phyloP scores from a whole-genome alignment of 2,113 vertebrate species.

The Pitta sordida region DNA sequence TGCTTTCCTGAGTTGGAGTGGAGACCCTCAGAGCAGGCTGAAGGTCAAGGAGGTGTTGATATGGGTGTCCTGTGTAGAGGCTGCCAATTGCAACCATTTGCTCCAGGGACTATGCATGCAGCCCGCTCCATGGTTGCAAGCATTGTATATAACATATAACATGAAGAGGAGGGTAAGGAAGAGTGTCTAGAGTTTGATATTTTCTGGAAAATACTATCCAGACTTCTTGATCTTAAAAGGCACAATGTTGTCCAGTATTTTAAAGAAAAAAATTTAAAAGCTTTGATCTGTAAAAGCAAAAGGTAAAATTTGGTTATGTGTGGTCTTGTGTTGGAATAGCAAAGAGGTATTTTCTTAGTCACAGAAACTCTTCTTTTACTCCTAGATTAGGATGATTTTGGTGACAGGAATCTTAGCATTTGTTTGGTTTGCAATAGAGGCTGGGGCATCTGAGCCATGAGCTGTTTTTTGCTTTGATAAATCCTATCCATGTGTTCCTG shows the following conservation, averaged over 20 bases:
- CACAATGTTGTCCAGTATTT: neutral
- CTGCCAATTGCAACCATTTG: neutral
- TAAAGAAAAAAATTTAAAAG: neutral
- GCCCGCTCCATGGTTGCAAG: neutral
- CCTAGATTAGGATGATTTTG: neutral
- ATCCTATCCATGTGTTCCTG: neutral
- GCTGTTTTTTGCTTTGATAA: slow-evolving; percentile 5
- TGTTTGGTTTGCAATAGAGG: neutral
- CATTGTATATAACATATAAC: neutral
- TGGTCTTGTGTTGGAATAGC: neutral
- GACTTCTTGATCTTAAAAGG: neutral
- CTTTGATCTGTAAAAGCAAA: neutral
- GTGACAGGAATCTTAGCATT: neutral
- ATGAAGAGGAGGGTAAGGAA: neutral
- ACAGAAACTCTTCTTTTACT: neutral
- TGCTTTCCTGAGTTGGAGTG: neutral
- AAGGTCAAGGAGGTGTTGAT: neutral
- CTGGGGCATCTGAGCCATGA: neutral
- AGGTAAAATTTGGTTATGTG: neutral
- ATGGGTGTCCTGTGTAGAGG: neutral
- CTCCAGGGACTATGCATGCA: neutral
- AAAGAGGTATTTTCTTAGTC: neutral
- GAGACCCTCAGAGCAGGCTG: neutral
- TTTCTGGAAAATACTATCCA: neutral
- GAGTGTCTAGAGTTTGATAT: neutral